phyloP scores from a whole-genome alignment of 2,113 vertebrate genomes.

The Manacus vitellinus region DNA sequence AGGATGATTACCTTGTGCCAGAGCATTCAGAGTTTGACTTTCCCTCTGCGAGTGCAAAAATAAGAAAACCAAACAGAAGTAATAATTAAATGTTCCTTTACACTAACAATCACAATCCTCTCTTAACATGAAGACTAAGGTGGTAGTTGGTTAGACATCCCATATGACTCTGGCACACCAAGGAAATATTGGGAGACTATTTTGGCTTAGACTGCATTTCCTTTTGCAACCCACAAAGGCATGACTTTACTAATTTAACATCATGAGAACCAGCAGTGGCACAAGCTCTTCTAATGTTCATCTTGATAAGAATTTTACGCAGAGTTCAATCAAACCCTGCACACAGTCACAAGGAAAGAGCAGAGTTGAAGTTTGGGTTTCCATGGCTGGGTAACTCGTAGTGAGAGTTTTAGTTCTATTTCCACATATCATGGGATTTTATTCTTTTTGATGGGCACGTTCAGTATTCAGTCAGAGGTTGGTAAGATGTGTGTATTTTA shows the following conservation, averaged over 20 bases:
- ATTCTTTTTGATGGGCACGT: neutral
- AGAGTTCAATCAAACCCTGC: neutral
- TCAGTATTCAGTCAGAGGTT: neutral
- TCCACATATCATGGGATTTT: neutral
- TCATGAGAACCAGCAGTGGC: neutral
- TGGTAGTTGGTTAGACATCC: neutral
- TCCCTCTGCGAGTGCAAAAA: neutral
- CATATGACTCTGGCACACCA: neutral
- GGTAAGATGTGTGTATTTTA: neutral
- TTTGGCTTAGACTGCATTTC: neutral
- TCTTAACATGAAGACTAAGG: neutral
- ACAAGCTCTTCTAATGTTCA: neutral
- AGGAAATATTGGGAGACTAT: neutral
- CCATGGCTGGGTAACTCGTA: neutral
- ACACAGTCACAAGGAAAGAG: neutral
- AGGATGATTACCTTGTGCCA: neutral
- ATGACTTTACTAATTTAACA: neutral
- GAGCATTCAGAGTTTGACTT: neutral
- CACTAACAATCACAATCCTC: neutral
- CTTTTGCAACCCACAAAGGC: neutral
- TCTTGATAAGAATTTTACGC: neutral
- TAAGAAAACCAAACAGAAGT: neutral
- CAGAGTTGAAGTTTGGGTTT: neutral
- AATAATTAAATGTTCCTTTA: neutral
- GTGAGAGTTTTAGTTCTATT: neutral